Evolutionary conservation across 1,140 invertebrate species (phyloP).

Genomic region (Ceratina calcarata): DNA sequence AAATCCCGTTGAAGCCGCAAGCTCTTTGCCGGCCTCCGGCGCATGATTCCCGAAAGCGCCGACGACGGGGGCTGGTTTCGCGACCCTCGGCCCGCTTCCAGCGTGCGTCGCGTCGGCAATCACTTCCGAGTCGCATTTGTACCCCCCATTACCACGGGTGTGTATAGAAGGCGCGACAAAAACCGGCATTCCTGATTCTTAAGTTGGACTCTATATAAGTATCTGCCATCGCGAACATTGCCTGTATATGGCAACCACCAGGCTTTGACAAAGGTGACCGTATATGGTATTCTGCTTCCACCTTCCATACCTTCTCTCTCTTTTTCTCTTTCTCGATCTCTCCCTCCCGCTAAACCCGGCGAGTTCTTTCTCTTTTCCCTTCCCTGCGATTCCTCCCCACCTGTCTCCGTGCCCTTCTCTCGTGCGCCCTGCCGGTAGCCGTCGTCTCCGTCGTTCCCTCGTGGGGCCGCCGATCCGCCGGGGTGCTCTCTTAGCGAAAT

Average conservation of each 20-base stretch:
- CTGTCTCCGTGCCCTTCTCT: constrained; percentile 34
- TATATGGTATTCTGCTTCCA: constrained; percentile 77
- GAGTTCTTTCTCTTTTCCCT: constrained; percentile 35
- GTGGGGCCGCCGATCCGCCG: constrained; percentile 34
- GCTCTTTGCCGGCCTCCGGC: not conserved
- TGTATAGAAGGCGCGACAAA: constrained; percentile 76
- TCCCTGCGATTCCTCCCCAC: constrained; percentile 19
- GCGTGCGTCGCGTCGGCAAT: constrained; percentile 35
- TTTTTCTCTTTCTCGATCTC: constrained; percentile 13
- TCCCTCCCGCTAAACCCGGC: constrained; percentile 8
- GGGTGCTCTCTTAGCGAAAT: constrained; percentile 34
- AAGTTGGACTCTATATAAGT: constrained; percentile 78
- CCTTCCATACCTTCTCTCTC: constrained; percentile 65
- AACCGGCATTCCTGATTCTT: constrained; percentile 77
- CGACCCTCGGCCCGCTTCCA: constrained; percentile 22
- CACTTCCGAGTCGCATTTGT: constrained; percentile 65
- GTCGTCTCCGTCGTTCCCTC: constrained; percentile 31
- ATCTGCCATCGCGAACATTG: constrained; percentile 76
- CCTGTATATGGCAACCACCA: constrained; percentile 78
- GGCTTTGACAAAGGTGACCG: constrained; percentile 78
- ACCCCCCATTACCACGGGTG: constrained; percentile 66
- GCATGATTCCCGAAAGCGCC: constrained; percentile 48
- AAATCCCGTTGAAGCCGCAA: not conserved
- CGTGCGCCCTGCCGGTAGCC: constrained; percentile 1
- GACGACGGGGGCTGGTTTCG: constrained; percentile 19